Percentiles rank a stretch among this genome's conserved stretches.
phyloP scores from a whole-genome alignment of 2,113 vertebrate genomes.

The Elaphurus davidianus region DNA sequence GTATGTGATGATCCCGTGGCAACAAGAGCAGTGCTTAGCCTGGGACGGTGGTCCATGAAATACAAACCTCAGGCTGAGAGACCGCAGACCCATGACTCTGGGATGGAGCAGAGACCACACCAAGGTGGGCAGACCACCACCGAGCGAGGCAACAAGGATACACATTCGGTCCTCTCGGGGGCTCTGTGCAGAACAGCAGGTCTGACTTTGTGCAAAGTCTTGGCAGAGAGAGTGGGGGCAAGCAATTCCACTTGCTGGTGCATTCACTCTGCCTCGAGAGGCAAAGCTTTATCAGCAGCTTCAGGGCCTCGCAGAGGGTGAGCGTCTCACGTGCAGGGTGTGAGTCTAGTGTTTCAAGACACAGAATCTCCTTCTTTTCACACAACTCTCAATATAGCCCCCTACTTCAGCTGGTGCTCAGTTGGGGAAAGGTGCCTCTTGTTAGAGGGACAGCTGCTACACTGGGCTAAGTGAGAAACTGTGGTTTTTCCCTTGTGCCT shows the following conservation, averaged over 20 bases:
- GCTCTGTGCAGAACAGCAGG: background rate
- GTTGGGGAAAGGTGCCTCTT: background rate
- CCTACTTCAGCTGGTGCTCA: background rate
- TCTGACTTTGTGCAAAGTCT: background rate
- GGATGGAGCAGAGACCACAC: background rate
- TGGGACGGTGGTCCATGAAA: background rate
- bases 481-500: background rate
- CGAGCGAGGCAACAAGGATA: fast-evolving
- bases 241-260: too few relatives aligned
- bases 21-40: background rate
- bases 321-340: fast-evolving
- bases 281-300: background rate
- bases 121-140: background rate
- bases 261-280: background rate
- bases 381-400: background rate
- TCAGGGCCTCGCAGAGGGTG: background rate
- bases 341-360: background rate
- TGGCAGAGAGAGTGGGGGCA: background rate
- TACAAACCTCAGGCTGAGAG: background rate
- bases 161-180: fast-evolving
- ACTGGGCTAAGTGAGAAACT: background rate
- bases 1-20: fast-evolving
- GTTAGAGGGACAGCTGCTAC: background rate
- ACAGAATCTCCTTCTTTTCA: fast-evolving
- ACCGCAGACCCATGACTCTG: background rate